These are phyloP conservation scores for Scaptomyza graminum DNA, from an alignment of 1,140 invertebrate species.

Conservation along the genomic window DNA sequence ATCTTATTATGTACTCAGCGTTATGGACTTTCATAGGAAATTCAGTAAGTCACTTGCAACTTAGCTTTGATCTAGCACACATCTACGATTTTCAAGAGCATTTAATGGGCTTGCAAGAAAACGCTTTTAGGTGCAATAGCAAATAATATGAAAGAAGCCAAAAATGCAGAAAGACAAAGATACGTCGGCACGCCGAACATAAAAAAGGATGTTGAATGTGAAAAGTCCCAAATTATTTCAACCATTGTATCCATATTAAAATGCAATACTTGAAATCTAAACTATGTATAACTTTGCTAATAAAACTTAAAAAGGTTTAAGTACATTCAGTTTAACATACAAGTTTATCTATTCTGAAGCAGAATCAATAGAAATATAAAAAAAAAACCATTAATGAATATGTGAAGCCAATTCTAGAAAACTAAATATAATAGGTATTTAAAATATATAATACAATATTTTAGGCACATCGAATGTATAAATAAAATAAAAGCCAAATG, in stretches of 20 bases:
- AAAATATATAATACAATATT: constrained; percentile 31
- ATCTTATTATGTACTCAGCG: constrained; percentile 31
- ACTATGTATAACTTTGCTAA: constrained; percentile 53
- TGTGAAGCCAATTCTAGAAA: constrained; percentile 61
- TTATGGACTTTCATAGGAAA: constrained; percentile 13
- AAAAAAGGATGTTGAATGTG: constrained; percentile 1
- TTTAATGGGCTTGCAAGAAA: constrained; percentile 54
- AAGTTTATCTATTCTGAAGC: constrained; percentile 37
- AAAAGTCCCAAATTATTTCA: not conserved
- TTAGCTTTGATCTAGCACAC: constrained; percentile 54
- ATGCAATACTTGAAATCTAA: constrained; percentile 25
- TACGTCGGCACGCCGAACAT: constrained; percentile 22
- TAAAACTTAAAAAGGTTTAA: constrained; percentile 14
- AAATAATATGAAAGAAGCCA: not conserved
- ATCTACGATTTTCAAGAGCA: constrained; percentile 67
- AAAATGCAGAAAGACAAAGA: not conserved
- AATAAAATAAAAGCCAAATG: constrained; percentile 51
- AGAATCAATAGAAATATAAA: constrained; percentile 42
- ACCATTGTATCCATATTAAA: not conserved
- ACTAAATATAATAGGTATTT: constrained; percentile 35
- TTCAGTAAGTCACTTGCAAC: constrained; percentile 48
- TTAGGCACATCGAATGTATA: constrained; percentile 59
- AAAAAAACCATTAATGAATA: constrained; percentile 33
- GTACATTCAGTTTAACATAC: constrained; percentile 38
- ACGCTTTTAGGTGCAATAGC: constrained; percentile 63